Evolutionary conservation across 2,113 vertebrate genomes (phyloP).

Genomic region (Chionodraco myersi): DNA sequence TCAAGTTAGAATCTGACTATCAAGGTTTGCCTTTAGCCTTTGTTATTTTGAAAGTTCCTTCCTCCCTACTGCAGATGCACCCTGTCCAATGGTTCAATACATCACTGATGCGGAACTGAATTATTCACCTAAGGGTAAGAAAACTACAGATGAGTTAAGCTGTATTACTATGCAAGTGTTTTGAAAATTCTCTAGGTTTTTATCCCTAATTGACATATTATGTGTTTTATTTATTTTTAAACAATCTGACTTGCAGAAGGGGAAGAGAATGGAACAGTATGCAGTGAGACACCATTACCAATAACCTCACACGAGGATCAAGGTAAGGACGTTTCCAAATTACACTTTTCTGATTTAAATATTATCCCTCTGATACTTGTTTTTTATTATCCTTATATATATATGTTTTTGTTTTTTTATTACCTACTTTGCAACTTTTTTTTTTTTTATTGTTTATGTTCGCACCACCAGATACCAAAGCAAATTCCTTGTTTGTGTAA

Average conservation of each 20-base stretch:
- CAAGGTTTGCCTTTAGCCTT: neutral
- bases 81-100: slow-evolving; percentile 65
- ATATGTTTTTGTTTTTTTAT: too few species aligned
- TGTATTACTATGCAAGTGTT: neutral
- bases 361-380: neutral
- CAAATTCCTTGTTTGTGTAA: too few species aligned
- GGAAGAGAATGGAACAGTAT: slow-evolving; percentile 41
- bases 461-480: too few species aligned
- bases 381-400: too few species aligned
- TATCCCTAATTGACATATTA: neutral
- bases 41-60: slow-evolving; percentile 19
- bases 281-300: slow-evolving; percentile 56
- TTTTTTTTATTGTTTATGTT: too few species aligned
- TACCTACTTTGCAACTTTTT: too few species aligned
- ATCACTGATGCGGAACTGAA: slow-evolving; percentile 62
- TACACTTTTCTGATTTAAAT: neutral
- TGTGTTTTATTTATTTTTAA: neutral
- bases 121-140: slow-evolving; percentile 58
- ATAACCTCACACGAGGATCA: slow-evolving; percentile 51
- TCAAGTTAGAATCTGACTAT: neutral
- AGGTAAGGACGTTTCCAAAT: slow-evolving; percentile 45
- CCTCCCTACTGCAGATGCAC: slow-evolving; percentile 50
- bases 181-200: neutral
- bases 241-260: slow-evolving; percentile 39
- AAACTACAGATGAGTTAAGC: neutral